phyloP scores from a whole-genome alignment of 1,140 invertebrate species.

The Stratiolaelaps scimitus region DNA sequence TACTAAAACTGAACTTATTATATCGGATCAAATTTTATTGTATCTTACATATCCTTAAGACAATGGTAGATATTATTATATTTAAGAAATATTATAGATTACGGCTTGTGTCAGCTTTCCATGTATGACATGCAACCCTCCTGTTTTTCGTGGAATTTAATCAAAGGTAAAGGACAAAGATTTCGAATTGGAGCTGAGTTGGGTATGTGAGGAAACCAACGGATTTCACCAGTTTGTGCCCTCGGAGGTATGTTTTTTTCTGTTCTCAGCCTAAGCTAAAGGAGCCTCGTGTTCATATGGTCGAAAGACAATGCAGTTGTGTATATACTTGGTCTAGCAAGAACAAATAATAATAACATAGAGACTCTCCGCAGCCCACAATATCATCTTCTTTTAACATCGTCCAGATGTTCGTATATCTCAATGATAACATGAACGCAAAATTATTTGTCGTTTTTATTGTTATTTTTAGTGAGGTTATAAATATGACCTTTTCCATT shows the following conservation, averaged over 20 bases:
- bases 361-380: neutral
- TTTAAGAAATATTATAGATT: no score
- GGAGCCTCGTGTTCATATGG: no score
- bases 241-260: conserved; percentile 42
- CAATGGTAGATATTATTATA: no score
- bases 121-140: no score
- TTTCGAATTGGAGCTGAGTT: conserved; percentile 92
- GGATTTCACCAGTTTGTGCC: conserved; percentile 63
- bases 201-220: conserved; percentile 72
- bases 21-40: no score
- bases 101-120: no score
- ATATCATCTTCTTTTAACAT: neutral
- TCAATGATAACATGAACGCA: neutral
- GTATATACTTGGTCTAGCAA: no score
- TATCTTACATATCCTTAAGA: no score
- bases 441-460: neutral
- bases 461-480: neutral
- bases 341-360: no score
- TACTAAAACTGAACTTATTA: no score
- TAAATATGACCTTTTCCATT: neutral
- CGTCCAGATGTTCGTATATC: neutral
- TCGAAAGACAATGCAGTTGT: no score
- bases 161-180: conserved; percentile 77
- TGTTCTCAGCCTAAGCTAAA: neutral
- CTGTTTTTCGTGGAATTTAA: no score